Evolutionary conservation across 2,888 invertebrate species (phyloP), one percentile per base, ranked within the genome.

Genomic region (Bombylius discolor): DNA sequence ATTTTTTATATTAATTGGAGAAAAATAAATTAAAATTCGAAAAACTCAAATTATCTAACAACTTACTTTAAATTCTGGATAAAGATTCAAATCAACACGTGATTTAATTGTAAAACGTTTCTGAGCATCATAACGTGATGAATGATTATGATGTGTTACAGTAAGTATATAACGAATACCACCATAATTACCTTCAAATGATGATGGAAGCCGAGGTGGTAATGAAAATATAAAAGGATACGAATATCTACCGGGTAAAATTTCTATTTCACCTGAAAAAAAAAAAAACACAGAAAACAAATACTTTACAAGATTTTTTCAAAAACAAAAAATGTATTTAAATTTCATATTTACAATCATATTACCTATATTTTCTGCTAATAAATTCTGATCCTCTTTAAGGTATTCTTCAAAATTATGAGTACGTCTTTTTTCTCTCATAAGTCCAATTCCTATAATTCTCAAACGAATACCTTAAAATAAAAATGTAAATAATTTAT

Each of bases 171-270:
- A 85, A 4, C 83, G 69, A 34, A 81, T 70, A 56, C 76, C 74
- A 0, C 81, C 81, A 11, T 70, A 60, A 0, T 62, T 50, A 1
- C 76, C 76, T 57, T 80, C 79, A 62, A 76, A 78, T 0, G 80
- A 77, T 0, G 80, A 76, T 0, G 81, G 81, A 51, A 77, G 74
- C 44, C 68, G 67, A 1, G 53, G 52, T 0, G 77, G 77, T 7
- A 78, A 44, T 32, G 80, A 76, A 66, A 83, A 86, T 12, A 80
- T 79, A 66, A 90, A 89, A 46, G 85, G 86, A 67, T 85, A 90
- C 13, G 77, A 52, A 14, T 48, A 39, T 8, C 7, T 32, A n/a
- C 56, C 56, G 2, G 72, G 64, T 3, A 67, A 57, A 0, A 77
- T 59, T 34, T 59, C 57, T 6, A 56, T 11, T 12, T 42, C 39